phyloP scores from a whole-genome alignment of 2,113 vertebrate species.

The Labrus mixtus region DNA sequence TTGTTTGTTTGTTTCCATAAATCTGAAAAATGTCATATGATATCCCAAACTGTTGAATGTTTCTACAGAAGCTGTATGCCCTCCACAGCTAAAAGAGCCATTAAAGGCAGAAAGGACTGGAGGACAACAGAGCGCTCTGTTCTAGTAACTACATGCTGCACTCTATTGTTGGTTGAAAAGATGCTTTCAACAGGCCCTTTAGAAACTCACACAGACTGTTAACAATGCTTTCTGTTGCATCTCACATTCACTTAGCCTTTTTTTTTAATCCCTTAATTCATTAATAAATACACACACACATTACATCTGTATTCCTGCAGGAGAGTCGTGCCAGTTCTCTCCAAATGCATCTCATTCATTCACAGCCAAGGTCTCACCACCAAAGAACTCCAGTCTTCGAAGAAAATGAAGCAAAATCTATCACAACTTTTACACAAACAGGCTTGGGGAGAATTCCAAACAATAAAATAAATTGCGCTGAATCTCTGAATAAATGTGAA shows the following conservation, averaged over 20 bases:
- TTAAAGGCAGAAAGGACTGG: conserved; percentile 42
- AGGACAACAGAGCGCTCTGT: conserved; percentile 62
- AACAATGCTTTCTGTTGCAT: neutral
- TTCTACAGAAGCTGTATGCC: conserved; percentile 46
- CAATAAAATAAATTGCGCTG: too few relatives aligned
- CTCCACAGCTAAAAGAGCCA: conserved; percentile 47
- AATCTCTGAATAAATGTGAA: neutral
- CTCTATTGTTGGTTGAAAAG: conserved; percentile 58
- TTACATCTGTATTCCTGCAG: conserved; percentile 32
- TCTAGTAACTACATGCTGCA: conserved; percentile 41
- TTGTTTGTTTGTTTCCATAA: conserved; percentile 12
- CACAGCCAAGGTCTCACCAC: conserved; percentile 42
- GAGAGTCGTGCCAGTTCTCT: conserved; percentile 47
- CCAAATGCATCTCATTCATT: conserved; percentile 59
- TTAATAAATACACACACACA: conserved; percentile 2
- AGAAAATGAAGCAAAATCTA: conserved; percentile 25
- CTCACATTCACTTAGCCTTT: conserved; percentile 8
- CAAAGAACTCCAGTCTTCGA: conserved; percentile 60
- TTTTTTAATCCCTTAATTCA: neutral
- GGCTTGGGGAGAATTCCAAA: neutral
- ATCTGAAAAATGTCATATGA: conserved; percentile 50
- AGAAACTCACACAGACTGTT: conserved; percentile 36
- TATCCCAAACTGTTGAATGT: conserved; percentile 50
- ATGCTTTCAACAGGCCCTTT: conserved; percentile 43
- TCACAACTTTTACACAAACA: neutral